A percentile compares a stretch with the other conserved stretches of the same genome.
phyloP scores from a whole-genome alignment of 1,140 invertebrate genomes.

The Ganaspis sp. region DNA sequence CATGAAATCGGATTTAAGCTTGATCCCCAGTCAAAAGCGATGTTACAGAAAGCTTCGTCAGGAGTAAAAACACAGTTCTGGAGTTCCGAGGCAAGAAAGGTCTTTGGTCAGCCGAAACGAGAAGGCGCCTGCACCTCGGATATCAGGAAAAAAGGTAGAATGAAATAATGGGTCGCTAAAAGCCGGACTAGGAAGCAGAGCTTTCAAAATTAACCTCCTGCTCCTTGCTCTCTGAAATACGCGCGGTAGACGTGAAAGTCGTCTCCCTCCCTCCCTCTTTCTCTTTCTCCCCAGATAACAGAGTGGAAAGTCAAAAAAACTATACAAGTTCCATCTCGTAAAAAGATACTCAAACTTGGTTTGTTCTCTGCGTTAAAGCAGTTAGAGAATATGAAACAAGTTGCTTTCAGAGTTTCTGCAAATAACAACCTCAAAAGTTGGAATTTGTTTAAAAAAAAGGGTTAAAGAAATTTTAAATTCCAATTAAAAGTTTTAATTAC shows the following conservation, averaged over 20 bases:
- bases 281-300: not conserved
- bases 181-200: conserved; percentile 19
- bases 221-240: conserved; percentile 20
- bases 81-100: conserved; percentile 18
- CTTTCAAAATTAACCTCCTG: conserved; percentile 22
- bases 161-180: conserved; percentile 29
- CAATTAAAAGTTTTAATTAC: too few relatives aligned
- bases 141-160: conserved; percentile 27
- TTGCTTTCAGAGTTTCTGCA: not conserved
- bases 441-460: not conserved
- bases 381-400: conserved; percentile 8
- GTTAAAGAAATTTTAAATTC: too few relatives aligned
- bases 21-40: conserved; percentile 17
- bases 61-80: conserved; percentile 28
- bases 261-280: not conserved
- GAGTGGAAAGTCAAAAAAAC: not conserved
- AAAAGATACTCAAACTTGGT: conserved; percentile 14
- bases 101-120: conserved; percentile 29
- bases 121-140: conserved; percentile 16
- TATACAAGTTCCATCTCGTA: conserved; percentile 6
- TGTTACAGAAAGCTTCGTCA: conserved; percentile 16
- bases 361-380: not conserved
- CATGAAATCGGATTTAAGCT: conserved; percentile 43
- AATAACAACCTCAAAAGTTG: not conserved
- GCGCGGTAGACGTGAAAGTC: conserved; percentile 4